Conservation (phyloP, 2,888 invertebrate genomes). For the Drosophila pseudotakahashii region DNA sequence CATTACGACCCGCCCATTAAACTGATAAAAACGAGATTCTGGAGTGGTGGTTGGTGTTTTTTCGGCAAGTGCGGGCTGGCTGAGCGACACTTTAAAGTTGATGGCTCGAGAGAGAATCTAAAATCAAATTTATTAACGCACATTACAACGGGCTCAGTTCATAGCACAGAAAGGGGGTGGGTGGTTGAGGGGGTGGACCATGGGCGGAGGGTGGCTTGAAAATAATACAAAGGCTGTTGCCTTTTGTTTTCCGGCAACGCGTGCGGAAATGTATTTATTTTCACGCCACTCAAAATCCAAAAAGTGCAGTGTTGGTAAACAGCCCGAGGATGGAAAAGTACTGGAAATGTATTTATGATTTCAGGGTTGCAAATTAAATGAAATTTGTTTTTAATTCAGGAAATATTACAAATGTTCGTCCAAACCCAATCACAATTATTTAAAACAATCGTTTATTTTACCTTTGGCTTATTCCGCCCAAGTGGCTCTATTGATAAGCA, state of each 20-base stretch:
- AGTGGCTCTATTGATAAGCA: not conserved
- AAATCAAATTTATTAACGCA: conserved; percentile 79
- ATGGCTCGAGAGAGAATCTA: conserved; percentile 61
- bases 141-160: conserved; percentile 71
- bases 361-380: too few species aligned
- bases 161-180: conserved; percentile 52
- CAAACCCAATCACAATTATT: not conserved
- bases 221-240: conserved; percentile 25
- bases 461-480: conserved; percentile 15
- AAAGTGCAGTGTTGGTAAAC: conserved; percentile 4
- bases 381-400: too few species aligned
- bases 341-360: not conserved
- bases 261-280: conserved; percentile 26
- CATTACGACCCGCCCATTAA: conserved; percentile 77
- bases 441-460: not conserved
- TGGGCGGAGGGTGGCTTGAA: conserved; percentile 7
- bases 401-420: too few species aligned
- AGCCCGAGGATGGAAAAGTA: not conserved
- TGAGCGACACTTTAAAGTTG: conserved; percentile 74
- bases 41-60: conserved; percentile 52
- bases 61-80: not conserved
- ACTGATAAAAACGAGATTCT: conserved; percentile 75
- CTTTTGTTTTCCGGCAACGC: conserved; percentile 21
- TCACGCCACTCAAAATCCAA: conserved; percentile 1
- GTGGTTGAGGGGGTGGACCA: not conserved